Base-by-base conservation (phyloP, 2,888 invertebrate genomes). In the Ecliptopera silaceata region DNA sequence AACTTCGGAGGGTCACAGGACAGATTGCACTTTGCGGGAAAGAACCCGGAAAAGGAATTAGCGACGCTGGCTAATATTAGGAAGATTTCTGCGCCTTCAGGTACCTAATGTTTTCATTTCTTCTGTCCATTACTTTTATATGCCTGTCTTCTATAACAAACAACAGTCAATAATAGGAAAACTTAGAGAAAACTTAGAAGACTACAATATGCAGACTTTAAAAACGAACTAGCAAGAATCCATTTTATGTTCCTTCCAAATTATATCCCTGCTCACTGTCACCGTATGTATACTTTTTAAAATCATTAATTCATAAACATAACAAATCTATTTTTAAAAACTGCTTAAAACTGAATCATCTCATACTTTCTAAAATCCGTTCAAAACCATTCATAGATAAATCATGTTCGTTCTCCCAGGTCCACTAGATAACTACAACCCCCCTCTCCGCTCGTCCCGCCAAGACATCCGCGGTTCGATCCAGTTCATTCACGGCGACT, bases 1-100 rank as follows among this genome's bases (percentile, higher is more conserved):
- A 97, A 97, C 89, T 97, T 97, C 83, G 97, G 97, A 43, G 97
- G 97, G 55, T 96, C 96, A 65, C 97, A 97, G 91, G 97, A 97
- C 83, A 95, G 97, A 70, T 84, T 97, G 69, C 96, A 96, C 88
- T 96, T 96, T 79, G 94, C 97, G 41, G 96, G 96, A 0, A 92
- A 95, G 57, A 96, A 96, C 86, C 96, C 95, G 0, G 97, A 97
- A 83, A 96, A 96, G 84, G 95, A 96, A 72, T 84, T 92, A 1
- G 92, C 91, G 1, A 91, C 90, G 0, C 59, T 93, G 63, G 77
- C 82, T n/a, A 78, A 77, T 45, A 83, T 82, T 15, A 73, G 89
- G 67, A 91, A 90, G 74, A 87, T 89, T 60, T 91, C 90, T 8
- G 93, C 93, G 13, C 93, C 93, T 0, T 75, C 91, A 18, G 92